These are phyloP conservation scores for Nomada ruficornis DNA, from an alignment of 2,888 invertebrate species.

Conservation along the genomic window DNA sequence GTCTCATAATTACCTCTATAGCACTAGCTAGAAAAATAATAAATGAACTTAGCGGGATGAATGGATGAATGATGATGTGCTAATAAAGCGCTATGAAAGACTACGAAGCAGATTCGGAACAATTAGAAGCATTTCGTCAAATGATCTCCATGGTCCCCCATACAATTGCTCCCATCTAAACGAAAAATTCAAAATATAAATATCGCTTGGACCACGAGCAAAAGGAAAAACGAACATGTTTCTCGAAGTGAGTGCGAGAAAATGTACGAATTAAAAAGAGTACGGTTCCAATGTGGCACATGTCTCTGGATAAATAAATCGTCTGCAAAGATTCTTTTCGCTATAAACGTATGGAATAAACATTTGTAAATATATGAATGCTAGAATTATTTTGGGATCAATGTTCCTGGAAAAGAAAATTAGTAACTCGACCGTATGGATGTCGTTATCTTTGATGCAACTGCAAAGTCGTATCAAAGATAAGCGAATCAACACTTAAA, in stretches of 20 bases:
- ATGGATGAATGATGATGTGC: slow-evolving; percentile 78
- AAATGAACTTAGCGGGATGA: slow-evolving; percentile 81
- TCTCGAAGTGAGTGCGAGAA: slow-evolving; percentile 21
- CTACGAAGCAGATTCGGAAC: slow-evolving; percentile 83
- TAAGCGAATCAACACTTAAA: neutral
- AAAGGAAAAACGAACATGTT: slow-evolving; percentile 20
- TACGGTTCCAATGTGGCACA: slow-evolving; percentile 23
- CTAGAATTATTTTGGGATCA: slow-evolving; percentile 2
- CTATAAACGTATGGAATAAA: slow-evolving; percentile 12
- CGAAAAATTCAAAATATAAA: slow-evolving; percentile 71
- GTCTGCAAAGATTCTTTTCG: slow-evolving; percentile 16
- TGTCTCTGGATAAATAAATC: slow-evolving; percentile 32
- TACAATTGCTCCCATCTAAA: slow-evolving; percentile 84
- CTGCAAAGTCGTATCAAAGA: neutral
- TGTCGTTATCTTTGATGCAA: slow-evolving; percentile 16
- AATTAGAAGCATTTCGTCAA: slow-evolving; percentile 81
- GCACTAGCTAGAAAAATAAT: slow-evolving; percentile 80
- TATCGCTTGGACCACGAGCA: slow-evolving; percentile 26
- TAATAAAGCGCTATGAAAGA: slow-evolving; percentile 82
- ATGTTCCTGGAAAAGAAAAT: slow-evolving; percentile 42
- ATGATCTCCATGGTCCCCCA: slow-evolving; percentile 82
- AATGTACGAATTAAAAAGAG: slow-evolving; percentile 7
- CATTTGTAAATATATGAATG: neutral
- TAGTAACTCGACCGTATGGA: slow-evolving; percentile 1
- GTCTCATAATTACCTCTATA: slow-evolving; percentile 82